Percentiles rank a stretch among this genome's conserved stretches.
Evolutionary conservation across 2,113 vertebrate genomes (phyloP).

Genomic region (Tiliqua scincoides): DNA sequence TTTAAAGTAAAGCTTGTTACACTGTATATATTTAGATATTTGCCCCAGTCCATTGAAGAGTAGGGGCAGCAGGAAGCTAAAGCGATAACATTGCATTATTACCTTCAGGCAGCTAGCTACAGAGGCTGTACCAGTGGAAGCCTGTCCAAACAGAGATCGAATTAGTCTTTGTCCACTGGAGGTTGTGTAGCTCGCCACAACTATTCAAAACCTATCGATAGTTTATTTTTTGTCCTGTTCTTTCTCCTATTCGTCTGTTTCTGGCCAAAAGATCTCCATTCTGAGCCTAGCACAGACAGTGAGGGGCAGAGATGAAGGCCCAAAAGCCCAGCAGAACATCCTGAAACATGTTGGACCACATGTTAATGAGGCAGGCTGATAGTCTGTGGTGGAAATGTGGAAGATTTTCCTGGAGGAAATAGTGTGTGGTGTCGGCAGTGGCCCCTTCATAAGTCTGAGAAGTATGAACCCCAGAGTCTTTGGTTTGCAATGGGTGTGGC

Average conservation of each 20-base stretch:
- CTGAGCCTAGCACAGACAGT: background rate
- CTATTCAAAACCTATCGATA: background rate
- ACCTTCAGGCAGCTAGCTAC: too few species aligned
- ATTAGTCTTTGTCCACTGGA: background rate
- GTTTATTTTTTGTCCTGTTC: background rate
- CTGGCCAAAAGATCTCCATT: background rate
- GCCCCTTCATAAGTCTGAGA: too few species aligned
- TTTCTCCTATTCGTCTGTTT: background rate
- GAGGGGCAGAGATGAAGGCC: background rate
- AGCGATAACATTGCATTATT: background rate
- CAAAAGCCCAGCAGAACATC: background rate
- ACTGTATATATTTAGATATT: background rate
- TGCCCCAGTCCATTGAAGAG: background rate
- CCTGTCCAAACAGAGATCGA: too few species aligned
- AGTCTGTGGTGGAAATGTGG: too few species aligned
- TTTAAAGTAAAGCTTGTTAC: background rate
- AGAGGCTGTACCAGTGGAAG: too few species aligned
- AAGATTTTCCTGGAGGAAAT: too few species aligned
- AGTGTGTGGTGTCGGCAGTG: too few species aligned
- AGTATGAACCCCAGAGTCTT: too few species aligned
- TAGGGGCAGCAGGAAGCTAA: background rate
- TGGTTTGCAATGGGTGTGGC: too few species aligned
- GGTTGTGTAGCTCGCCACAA: background rate
- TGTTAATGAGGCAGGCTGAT: background rate
- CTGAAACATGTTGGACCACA: background rate